Base-by-base conservation (phyloP, 1,140 invertebrate species). In the Microplitis mediator region DNA sequence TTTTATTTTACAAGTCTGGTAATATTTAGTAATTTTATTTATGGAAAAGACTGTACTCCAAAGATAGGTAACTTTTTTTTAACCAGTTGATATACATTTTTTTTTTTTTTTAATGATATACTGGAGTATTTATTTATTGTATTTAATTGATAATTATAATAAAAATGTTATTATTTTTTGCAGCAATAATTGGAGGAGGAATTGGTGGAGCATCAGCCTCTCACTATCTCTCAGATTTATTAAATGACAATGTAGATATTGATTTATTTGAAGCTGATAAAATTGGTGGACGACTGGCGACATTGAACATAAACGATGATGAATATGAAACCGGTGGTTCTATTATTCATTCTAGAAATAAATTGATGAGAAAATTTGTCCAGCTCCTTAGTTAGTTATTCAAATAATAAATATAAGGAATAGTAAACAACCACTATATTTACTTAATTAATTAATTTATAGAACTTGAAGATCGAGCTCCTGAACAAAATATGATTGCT, bases 161-260 rank as follows among this genome's bases (percentile, higher is more conserved):
- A 11, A 45, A 6, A 45, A 67, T 13, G 23, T 50, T 3, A 13
- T 3, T 45, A 54, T 71, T 71, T 3, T 70, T 79, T 82, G 78
- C 66, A 91, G 91, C 89, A 23, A 88, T 93, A 52, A 86, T 92
- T 77, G 92, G 92, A 34, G 91, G 87, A 56, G 91, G 92, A 9
- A 89, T 92, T 61, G 90, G 91, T 72, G 91, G 91, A 51, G 88
- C 90, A 3, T 88, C 90, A 6, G 79, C 88, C 23, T 89, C 90
- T 0, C 89, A 90, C 79, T 92, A 89, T 79, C 75, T 92, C 3
- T 82, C 86, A 14, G 79, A 91, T 77, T 78, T 91, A 68, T 89
- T 91, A 76, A 77, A 85, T 1, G 76, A 81, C 50, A 81, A 87
- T 79, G 75, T 86, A 50, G 75, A 85, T 2, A 87, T 90, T 69